Evolutionary conservation across 2,888 invertebrate genomes (phyloP), one percentile per base, ranked within the genome.

Genomic region (Muschampia plurimacula): DNA sequence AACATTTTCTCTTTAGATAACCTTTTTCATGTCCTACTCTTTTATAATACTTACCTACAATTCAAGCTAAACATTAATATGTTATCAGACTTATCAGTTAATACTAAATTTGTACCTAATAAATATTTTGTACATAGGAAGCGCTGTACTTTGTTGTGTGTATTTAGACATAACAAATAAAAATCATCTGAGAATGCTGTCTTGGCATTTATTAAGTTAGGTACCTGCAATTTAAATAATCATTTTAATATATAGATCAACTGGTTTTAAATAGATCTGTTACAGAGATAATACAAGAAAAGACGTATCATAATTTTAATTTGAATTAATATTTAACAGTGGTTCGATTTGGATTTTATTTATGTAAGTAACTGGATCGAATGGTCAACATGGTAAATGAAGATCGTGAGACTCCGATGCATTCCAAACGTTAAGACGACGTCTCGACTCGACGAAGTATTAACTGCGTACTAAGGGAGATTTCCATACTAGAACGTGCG

Each of bases 291-390:
- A 65, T 22, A 49, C 65, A 65, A 65, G 63, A 15, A 64, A n/a
- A 65, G 49, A 49, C 49, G 49, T 49, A 65, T 49, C 49, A 32
- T 41, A 65, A 49, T 65, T 46, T 22, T 8, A 49, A 49, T 65
- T 46, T 22, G 10, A 49, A 49, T 65, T 32, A 49, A 49, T 65
- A 49, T 49, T 32, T 46, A 46, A 32, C 7, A 15, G 55, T 59
- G 3, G 3, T 46, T 52, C 62, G 39, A 62, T n/a, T 68, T 60
- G n/a, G 10, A 62, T 69, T 52, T 62, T 52, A 62, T 39, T 62
- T 69, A 69, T 69, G 52, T 7, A 69, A 52, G 52, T 7, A 69
- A 52, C 52, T 52, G 39, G 52, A 62, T 62, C 49, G 62, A 52
- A 59, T 39, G n/a, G 62, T 62, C 36, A 62, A 9, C 62, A 36